Base-by-base conservation (phyloP, 2,113 vertebrate species). In the Barnardius zonarius region DNA sequence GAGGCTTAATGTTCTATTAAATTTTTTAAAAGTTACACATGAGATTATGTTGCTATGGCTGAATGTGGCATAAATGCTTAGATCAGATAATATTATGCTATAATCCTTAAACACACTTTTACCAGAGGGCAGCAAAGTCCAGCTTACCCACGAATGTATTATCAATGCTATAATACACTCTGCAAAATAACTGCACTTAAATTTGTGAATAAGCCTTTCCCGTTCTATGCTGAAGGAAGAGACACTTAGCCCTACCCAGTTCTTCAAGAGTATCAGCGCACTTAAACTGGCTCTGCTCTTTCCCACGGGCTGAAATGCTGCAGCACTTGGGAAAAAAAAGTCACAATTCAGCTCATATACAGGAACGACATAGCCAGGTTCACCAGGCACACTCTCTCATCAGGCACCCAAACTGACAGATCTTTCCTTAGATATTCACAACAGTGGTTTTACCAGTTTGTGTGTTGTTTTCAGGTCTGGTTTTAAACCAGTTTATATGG, bases 341-440 rank as follows among this genome's bases (percentile, higher is more conserved):
- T 20, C 30, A 2, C 3, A 25, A 4, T 9, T 43, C 72, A 48
- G 52, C 17, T 85, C 68, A 69, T 33, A 17, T 16, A 18, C 2
- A 18, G 30, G 23, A 86, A 51, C 13, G 41, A 39, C 0, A 19
- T 0, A 49, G 39, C 6, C 8, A 5, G 0, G 1, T 30, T 73
- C 41, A 70, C 17, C 48, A 63, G 9, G 41, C 7, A 54, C 52
- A 5, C 17, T 11, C 16, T 35, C 37, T 25, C 39, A 28, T 6
- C 30, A 55, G 11, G 19, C 35, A 73, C 20, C 13, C 23, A 37
- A 74, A 64, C 20, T 63, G 54, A 0, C 7, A 30, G 31, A 69
- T 44, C 57, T 57, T 51, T n/a, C 55, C 20, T 73, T 16, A 2
- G 54, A n/a, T 11, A 91, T 10, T 9, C 33, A 46, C 41, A 51